phyloP scores from a whole-genome alignment of 92 coral and sea anemone genomes.

The Bergia sp. region DNA sequence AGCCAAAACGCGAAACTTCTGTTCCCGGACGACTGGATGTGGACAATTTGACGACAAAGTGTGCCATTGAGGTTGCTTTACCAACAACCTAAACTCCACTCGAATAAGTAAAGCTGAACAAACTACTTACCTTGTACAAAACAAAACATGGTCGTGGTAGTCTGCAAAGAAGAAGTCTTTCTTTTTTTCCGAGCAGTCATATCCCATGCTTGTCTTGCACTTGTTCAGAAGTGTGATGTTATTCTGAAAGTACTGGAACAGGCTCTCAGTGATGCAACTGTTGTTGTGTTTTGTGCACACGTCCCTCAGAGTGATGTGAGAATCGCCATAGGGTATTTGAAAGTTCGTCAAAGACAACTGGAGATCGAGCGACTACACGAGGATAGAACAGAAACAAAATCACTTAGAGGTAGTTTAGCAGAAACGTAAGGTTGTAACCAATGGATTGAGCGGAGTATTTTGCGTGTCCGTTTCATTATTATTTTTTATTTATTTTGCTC shows the following conservation, averaged over 20 bases:
- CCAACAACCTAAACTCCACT: background rate
- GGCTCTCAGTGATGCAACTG: slow-evolving; percentile 56
- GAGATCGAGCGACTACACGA: slow-evolving; percentile 53
- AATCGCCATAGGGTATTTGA: slow-evolving; percentile 36
- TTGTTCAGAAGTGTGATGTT: slow-evolving; percentile 61
- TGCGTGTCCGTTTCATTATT: no score
- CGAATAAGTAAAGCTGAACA: no score
- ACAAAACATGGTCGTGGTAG: slow-evolving; percentile 67
- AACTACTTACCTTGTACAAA: slow-evolving; percentile 58
- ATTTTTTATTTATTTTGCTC: no score
- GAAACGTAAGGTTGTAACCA: no score
- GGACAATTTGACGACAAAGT: no score
- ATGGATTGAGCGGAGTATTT: no score
- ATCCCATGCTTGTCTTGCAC: slow-evolving; percentile 47
- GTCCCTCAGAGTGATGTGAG: slow-evolving; percentile 51
- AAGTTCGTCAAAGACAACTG: slow-evolving; percentile 51
- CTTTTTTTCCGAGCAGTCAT: background rate
- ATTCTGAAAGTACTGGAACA: slow-evolving; percentile 73
- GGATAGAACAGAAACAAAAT: background rate
- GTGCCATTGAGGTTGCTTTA: no score
- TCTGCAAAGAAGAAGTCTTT: slow-evolving; percentile 51
- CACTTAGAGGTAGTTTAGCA: no score
- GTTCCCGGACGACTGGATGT: no score
- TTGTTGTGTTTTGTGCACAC: slow-evolving; percentile 58
- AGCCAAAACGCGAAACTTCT: no score